Conservation (phyloP, 2,113 vertebrate species). For the Rhinogobius similis region DNA sequence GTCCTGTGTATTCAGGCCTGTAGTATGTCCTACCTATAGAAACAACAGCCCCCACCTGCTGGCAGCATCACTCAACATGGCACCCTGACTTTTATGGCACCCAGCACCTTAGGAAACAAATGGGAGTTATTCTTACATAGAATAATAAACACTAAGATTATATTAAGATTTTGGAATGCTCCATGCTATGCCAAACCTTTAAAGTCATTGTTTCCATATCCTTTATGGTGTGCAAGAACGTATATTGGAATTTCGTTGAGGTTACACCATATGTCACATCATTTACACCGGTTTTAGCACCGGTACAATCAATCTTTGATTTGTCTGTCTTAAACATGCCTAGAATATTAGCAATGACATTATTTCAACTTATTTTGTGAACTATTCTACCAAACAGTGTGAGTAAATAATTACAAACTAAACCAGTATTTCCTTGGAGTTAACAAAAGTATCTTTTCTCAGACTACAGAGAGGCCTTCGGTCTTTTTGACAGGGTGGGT, state of each 20-base stretch:
- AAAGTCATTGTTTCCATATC: background rate
- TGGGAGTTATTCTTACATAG: background rate
- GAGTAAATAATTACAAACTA: background rate
- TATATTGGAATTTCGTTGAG: background rate
- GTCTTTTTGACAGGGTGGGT: constrained; percentile 96
- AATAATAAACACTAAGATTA: background rate
- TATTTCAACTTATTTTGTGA: no score
- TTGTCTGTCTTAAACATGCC: no score
- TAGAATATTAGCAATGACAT: background rate
- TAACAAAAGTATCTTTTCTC: constrained; percentile 18
- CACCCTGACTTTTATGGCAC: background rate
- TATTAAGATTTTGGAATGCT: background rate
- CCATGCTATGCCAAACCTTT: background rate
- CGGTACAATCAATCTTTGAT: background rate
- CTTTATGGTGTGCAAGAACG: background rate
- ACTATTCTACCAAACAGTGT: background rate
- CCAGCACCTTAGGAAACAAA: background rate
- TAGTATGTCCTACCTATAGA: constrained; percentile 29
- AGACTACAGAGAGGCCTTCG: constrained; percentile 99
- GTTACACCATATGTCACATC: background rate
- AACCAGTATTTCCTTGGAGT: no score
- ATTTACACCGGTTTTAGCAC: background rate
- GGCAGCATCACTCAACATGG: constrained; percentile 16
- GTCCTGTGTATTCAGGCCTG: constrained; percentile 42
- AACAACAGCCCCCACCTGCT: constrained; percentile 50